Conservation (phyloP, 1,140 invertebrate species). For the Scaptomyza pallida region DNA sequence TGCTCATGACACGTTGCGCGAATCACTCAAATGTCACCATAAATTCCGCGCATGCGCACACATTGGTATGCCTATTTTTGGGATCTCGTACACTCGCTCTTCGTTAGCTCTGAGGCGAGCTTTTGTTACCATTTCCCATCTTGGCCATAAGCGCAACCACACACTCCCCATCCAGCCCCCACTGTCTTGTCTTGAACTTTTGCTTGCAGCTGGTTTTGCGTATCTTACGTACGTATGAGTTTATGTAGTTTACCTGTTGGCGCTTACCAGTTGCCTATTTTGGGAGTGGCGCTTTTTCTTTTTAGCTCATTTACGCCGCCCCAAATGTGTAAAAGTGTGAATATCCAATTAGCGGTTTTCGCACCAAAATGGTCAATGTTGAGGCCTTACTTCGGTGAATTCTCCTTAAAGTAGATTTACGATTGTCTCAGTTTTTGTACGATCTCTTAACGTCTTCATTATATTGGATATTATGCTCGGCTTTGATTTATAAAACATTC, state of each 20-base stretch:
- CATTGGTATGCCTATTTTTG: conserved; percentile 82
- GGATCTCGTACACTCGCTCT: conserved; percentile 40
- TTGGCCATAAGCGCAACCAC: conserved; percentile 14
- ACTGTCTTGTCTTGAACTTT: conserved; percentile 11
- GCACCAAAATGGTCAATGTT: conserved; percentile 49
- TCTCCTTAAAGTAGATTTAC: conserved; percentile 12
- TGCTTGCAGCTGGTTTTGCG: conserved; percentile 26
- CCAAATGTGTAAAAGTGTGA: conserved; percentile 75
- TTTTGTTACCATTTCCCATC: conserved; percentile 54
- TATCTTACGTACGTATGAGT: conserved; percentile 22
- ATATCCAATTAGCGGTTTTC: conserved; percentile 70
- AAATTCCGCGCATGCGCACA: conserved; percentile 82
- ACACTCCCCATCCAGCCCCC: background rate
- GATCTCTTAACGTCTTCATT: conserved; percentile 3
- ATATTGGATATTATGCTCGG: background rate
- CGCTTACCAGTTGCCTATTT: conserved; percentile 81
- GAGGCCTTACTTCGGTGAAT: conserved; percentile 3
- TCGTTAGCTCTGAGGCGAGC: conserved; percentile 34
- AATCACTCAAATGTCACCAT: conserved; percentile 83
- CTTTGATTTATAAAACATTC: no score
- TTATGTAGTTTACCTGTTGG: conserved; percentile 36
- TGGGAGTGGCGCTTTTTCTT: conserved; percentile 73
- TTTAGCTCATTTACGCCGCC: conserved; percentile 68
- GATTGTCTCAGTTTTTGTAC: background rate
- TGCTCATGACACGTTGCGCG: conserved; percentile 69